Conservation (phyloP, 2,797 vertebrate genomes). For the Semaprochilodus insignis region DNA sequence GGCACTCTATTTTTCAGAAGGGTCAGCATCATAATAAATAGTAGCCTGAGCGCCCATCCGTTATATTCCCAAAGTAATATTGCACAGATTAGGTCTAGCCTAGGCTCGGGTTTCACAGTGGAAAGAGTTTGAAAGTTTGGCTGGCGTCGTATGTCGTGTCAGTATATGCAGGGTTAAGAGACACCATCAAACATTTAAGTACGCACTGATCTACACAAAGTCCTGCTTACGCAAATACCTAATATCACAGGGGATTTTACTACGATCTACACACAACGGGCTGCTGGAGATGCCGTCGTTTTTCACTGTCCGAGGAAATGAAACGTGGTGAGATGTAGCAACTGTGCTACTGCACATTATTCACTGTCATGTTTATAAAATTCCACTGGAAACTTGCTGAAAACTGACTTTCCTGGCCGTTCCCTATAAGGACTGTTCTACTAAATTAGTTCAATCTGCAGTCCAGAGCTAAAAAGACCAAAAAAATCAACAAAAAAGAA, state of each 20-base stretch:
- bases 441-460: too few relatives aligned
- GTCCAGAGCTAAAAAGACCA: too few relatives aligned
- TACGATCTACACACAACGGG: not conserved
- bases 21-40: not conserved
- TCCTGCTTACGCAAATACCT: not conserved
- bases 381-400: not conserved
- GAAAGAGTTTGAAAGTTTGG: not conserved
- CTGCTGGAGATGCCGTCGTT: not conserved
- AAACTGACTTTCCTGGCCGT: too few relatives aligned
- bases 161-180: not conserved
- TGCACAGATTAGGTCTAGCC: not conserved
- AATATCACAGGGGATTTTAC: not conserved
- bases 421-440: too few relatives aligned
- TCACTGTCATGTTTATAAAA: not conserved
- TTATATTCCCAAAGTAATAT: conserved; percentile 13
- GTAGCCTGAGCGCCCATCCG: not conserved
- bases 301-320: not conserved
- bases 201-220: not conserved
- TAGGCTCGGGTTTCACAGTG: not conserved
- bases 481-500: too few relatives aligned
- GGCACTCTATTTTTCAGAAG: not conserved
- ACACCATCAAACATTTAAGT: not conserved
- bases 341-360: not conserved
- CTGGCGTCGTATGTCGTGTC: not conserved
- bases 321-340: not conserved